Conservation (phyloP, 2,113 vertebrate species). For the Malurus melanocephalus region DNA sequence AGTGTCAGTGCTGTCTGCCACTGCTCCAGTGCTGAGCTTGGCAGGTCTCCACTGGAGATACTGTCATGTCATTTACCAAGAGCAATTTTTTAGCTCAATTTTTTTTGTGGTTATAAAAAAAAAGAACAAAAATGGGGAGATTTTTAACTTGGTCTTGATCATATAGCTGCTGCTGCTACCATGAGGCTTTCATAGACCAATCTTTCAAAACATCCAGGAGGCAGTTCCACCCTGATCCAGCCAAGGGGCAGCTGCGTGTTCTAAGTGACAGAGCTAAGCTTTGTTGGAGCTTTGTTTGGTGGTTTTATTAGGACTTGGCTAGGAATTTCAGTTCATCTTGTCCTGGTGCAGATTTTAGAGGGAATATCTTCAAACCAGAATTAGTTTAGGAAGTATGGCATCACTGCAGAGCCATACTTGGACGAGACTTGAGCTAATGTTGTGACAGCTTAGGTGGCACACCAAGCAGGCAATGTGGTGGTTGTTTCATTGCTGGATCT, state of each 20-base stretch:
- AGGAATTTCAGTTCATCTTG: neutral
- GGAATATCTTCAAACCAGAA: neutral
- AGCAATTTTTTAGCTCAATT: neutral
- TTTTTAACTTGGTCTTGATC: neutral
- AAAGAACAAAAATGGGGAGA: neutral
- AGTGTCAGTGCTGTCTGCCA: neutral
- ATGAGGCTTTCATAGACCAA: neutral
- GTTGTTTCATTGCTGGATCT: neutral
- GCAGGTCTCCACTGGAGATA: neutral
- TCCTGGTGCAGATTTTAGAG: neutral
- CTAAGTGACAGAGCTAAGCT: neutral
- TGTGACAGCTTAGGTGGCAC: neutral
- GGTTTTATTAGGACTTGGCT: neutral
- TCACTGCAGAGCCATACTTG: neutral
- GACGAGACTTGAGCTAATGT: neutral
- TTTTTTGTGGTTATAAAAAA: neutral
- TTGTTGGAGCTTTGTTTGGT: neutral
- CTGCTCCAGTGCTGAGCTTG: neutral
- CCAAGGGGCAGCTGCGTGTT: neutral
- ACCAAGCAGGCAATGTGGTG: neutral
- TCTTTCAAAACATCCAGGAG: neutral
- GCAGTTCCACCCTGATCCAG: neutral
- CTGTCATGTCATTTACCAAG: neutral
- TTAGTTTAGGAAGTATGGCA: neutral
- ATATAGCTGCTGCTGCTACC: neutral